These are phyloP conservation scores for Ciconia nigra DNA, from an alignment of 2,797 vertebrate species.

Conservation along the genomic window DNA sequence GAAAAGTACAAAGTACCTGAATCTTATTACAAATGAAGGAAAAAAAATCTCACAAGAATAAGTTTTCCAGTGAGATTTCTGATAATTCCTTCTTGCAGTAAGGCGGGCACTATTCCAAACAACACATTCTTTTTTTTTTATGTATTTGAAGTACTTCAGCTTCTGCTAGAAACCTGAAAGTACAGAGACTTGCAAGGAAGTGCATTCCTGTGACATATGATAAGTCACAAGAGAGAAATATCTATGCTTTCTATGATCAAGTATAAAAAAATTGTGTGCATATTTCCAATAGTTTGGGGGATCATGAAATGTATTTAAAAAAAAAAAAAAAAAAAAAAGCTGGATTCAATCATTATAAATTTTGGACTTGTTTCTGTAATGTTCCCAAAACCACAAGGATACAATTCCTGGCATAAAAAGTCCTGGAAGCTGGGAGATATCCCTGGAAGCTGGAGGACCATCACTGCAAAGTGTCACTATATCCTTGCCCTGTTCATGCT, in stretches of 20 bases:
- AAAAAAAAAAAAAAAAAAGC: neutral
- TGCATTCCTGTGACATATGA: conserved; percentile 1
- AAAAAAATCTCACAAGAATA: neutral
- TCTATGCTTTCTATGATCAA: neutral
- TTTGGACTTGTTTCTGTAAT: neutral
- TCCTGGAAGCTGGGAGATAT: neutral
- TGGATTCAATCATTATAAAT: neutral
- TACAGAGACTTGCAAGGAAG: neutral
- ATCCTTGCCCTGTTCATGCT: neutral
- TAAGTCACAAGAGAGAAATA: conserved; percentile 29
- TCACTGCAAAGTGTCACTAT: neutral
- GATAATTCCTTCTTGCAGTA: neutral
- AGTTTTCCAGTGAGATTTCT: neutral
- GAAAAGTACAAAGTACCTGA: neutral
- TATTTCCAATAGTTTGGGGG: neutral
- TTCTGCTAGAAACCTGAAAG: conserved; percentile 34
- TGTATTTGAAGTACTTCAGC: neutral
- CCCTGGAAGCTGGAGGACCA: neutral
- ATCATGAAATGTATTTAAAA: neutral
- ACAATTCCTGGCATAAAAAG: neutral
- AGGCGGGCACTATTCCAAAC: neutral
- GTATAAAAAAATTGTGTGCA: neutral
- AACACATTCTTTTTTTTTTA: neutral
- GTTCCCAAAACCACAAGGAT: conserved; percentile 7
- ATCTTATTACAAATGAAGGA: neutral